Evolutionary conservation across 2,797 vertebrate species (phyloP).

Genomic region (Onychomys leucogaster): DNA sequence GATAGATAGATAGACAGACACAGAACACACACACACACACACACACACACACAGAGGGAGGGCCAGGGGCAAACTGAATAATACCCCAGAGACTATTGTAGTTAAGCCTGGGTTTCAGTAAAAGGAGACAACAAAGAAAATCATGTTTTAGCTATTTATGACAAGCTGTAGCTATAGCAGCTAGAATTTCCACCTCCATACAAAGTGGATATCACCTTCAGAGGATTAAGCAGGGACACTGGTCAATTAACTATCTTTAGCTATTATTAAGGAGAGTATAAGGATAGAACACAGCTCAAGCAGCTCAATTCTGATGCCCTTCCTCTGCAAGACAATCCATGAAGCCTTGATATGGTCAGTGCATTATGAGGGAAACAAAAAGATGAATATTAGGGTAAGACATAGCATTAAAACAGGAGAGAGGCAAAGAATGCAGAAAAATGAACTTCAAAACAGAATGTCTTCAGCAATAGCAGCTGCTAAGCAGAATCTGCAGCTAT

Average conservation of each 20-base stretch:
- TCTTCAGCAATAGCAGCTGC: fast-evolving
- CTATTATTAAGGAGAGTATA: background rate
- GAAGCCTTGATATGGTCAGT: background rate
- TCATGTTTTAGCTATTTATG: background rate
- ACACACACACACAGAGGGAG: background rate
- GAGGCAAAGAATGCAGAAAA: background rate
- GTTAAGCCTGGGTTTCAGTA: background rate
- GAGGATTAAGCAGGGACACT: background rate
- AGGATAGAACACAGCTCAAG: background rate
- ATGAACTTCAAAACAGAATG: background rate
- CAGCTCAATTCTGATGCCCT: background rate
- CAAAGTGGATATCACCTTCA: background rate
- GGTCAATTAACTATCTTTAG: background rate
- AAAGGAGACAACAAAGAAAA: conserved; percentile 38
- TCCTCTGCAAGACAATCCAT: background rate
- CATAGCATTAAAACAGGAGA: background rate
- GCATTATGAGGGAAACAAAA: background rate
- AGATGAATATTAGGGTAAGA: background rate
- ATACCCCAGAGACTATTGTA: background rate
- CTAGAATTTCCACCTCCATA: conserved; percentile 19
- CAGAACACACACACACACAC: background rate
- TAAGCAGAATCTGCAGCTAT: background rate
- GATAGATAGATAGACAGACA: background rate
- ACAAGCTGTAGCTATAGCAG: background rate
- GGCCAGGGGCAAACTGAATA: background rate